A percentile compares a stretch with the other conserved stretches of the same genome.
Evolutionary conservation across 2,888 invertebrate genomes (phyloP).

Genomic region (Neria commutata): DNA sequence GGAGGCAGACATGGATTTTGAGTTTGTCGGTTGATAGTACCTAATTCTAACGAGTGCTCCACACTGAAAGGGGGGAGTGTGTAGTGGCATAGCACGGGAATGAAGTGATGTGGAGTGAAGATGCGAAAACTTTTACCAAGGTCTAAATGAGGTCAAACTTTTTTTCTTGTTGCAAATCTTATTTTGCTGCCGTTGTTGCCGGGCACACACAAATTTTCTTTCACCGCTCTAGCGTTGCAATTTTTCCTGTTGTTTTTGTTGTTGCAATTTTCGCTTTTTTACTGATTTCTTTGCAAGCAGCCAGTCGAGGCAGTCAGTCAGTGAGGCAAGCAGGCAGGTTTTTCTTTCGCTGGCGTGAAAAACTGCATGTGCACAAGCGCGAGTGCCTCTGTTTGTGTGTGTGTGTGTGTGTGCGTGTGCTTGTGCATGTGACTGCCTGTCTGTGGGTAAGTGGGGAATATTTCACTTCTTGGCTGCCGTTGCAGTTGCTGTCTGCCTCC

Average conservation of each 20-base stretch:
- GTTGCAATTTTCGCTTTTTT: conserved; percentile 34
- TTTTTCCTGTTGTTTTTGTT: neutral
- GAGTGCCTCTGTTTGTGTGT: neutral
- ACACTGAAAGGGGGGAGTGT: too few species aligned
- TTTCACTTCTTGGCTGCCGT: conserved; percentile 1
- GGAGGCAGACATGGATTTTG: too few species aligned
- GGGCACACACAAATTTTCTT: neutral
- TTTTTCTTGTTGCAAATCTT: conserved; percentile 13
- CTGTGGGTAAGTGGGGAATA: neutral
- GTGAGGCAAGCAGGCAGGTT: conserved; percentile 34
- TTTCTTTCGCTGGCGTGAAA: conserved; percentile 8
- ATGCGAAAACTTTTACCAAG: conserved; percentile 9
- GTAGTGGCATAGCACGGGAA: too few species aligned
- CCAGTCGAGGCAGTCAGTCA: conserved; percentile 37
- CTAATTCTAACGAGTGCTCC: too few species aligned
- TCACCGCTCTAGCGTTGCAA: neutral
- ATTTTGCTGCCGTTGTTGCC: too few species aligned
- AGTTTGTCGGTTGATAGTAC: too few species aligned
- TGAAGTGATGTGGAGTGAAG: neutral
- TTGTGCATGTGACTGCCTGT: neutral
- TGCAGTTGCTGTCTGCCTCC: neutral
- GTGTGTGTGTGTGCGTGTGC: neutral
- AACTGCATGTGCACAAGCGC: neutral
- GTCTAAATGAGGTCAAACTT: conserved; percentile 34
- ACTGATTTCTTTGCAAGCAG: conserved; percentile 25